Percentiles rank a stretch among this genome's conserved stretches.
Conservation (phyloP, 2,888 invertebrate genomes). For the Pristionchus mayeri region DNA sequence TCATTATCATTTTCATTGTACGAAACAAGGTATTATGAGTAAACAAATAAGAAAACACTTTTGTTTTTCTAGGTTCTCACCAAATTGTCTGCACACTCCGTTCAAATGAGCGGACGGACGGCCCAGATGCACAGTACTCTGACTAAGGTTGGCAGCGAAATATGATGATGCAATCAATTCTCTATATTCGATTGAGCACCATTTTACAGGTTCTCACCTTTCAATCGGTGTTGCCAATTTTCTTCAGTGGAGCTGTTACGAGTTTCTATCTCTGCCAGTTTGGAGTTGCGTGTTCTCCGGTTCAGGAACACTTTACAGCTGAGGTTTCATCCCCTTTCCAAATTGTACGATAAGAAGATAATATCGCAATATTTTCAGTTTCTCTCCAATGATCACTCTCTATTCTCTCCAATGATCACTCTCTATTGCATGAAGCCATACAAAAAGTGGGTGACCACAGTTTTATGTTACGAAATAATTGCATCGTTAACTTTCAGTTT, state of each 20-base stretch:
- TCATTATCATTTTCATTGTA: neutral
- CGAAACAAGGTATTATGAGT: slow-evolving; percentile 5
- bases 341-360: neutral
- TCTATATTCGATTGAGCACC: too few relatives aligned
- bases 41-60: neutral
- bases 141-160: neutral
- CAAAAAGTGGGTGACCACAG: neutral
- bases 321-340: neutral
- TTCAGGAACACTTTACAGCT: neutral
- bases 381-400: neutral
- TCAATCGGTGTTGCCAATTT: neutral
- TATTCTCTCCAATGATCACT: neutral
- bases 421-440: slow-evolving; percentile 27
- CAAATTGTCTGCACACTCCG: neutral
- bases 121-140: slow-evolving; percentile 6
- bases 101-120: slow-evolving; percentile 25
- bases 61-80: neutral
- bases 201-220: neutral
- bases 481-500: neutral
- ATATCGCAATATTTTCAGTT: neutral
- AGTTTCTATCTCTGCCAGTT: neutral
- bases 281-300: neutral
- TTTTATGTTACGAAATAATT: neutral
- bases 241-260: neutral
- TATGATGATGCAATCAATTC: too few relatives aligned